Conservation (phyloP, 64 coral and sea anemone genomes). For the Orbicella faveolata region DNA sequence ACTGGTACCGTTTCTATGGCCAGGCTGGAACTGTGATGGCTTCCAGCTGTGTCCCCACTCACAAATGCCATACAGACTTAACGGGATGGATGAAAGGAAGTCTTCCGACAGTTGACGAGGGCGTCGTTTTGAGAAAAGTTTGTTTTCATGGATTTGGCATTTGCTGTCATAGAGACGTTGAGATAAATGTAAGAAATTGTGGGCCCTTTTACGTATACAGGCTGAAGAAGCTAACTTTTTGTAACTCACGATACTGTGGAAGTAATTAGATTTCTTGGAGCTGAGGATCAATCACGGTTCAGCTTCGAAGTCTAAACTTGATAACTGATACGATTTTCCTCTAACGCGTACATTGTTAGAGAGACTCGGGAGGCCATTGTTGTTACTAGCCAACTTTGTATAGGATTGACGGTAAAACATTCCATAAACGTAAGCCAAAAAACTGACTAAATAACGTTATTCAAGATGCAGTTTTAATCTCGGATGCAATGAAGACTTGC, state of each 20-base stretch:
- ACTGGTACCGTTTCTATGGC: conserved; percentile 45
- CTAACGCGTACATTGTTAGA: no score
- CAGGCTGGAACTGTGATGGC: not conserved
- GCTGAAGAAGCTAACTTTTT: not conserved
- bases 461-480: no score
- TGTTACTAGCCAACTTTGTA: no score
- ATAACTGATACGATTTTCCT: no score
- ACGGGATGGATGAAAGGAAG: conserved; percentile 43
- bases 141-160: conserved; percentile 24
- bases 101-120: conserved; percentile 26
- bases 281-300: no score
- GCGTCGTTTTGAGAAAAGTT: conserved; percentile 12
- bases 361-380: no score
- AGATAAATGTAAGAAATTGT: conserved; percentile 29
- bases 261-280: not conserved
- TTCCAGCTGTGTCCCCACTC: not conserved
- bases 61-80: not conserved
- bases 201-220: conserved; percentile 18
- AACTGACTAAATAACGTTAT: no score
- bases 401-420: no score
- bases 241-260: not conserved
- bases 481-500: no score
- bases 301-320: no score
- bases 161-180: not conserved
- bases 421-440: no score